Conservation (phyloP, 2,888 invertebrate species). For the Habrosyne pyritoides region DNA sequence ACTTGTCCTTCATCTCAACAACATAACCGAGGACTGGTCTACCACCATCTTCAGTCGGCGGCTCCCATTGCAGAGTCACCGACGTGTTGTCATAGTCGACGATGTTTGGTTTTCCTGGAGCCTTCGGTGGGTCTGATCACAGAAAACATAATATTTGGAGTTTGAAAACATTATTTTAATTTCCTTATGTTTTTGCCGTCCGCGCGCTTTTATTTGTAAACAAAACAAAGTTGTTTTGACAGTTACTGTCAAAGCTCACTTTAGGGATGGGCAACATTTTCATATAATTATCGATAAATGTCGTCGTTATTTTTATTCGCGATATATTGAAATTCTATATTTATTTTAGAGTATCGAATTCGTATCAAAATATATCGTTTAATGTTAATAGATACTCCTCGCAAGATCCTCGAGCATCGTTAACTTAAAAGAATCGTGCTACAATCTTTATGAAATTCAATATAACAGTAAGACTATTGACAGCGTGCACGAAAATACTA, state of each 20-base stretch:
- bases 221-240: constrained; percentile 18
- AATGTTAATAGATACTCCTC: too few relatives aligned
- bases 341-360: too few relatives aligned
- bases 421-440: too few relatives aligned
- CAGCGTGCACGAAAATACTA: too few relatives aligned
- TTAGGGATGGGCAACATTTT: too few relatives aligned
- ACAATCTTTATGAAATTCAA: too few relatives aligned
- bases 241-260: background rate
- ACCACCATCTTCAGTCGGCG: constrained; percentile 95
- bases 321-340: too few relatives aligned
- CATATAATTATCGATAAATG: too few relatives aligned
- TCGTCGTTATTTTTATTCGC: too few relatives aligned
- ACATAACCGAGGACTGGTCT: constrained; percentile 95
- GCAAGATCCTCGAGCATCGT: too few relatives aligned
- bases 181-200: background rate
- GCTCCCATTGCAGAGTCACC: constrained; percentile 94
- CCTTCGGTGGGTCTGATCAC: constrained; percentile 90
- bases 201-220: constrained; percentile 26
- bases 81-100: constrained; percentile 97
- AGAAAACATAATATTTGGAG: constrained; percentile 10
- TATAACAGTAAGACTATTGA: too few relatives aligned
- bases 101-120: constrained; percentile 95
- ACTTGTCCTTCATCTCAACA: constrained; percentile 95
- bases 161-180: constrained; percentile 12
- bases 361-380: too few relatives aligned